Evolutionary conservation across 2,888 invertebrate genomes (phyloP), one percentile per base, ranked within the genome.

Genomic region (Nomada goodeniana): DNA sequence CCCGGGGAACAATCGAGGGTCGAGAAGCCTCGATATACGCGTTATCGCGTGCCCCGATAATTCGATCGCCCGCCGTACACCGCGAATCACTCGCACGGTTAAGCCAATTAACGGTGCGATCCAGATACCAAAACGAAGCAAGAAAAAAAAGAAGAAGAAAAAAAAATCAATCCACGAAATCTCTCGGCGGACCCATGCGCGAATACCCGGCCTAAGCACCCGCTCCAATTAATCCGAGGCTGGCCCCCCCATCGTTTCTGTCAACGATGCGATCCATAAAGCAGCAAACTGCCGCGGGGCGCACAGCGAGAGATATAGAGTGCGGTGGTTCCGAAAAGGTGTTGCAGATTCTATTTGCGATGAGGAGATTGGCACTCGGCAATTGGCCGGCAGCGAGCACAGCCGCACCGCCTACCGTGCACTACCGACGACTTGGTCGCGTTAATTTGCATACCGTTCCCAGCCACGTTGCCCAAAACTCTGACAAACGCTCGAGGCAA

Each of bases 401-500:
- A 74, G 72, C 81, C 70, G 82, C 73, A 70, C 81, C 82, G 81
- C 82, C 82, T 70, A 82, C 82, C 65, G 67, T n/a, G 47, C 68
- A 57, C n/a, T n/a, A n/a, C 61, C 53, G 5, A 7, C 36, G 59
- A 61, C 72, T 73, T 59, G 53, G 57, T 61, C 72, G 20, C 26
- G 65, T 69, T 60, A 81, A 82, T 82, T 82, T 76, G 81, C 80
- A 80, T 83, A 70, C 76, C 76, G 47, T 74, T 76, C 64, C 57
- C 20, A 79, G 76, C 76, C 50, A 47, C 50, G 13, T 67, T 52
- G 23, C 60, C 42, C 47, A 15, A 63, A 47, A n/a, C 11, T 36
- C 36, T 20, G 60, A 20, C 60, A 68, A 57, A 59, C 74, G 57
- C 59, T 36, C n/a, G 36, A 50, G 68, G 36, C 68, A 55, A 76